A percentile compares a stretch with the other conserved stretches of the same genome.
Evolutionary conservation across 2,888 invertebrate genomes (phyloP).

Genomic region (Panorpa germanica): DNA sequence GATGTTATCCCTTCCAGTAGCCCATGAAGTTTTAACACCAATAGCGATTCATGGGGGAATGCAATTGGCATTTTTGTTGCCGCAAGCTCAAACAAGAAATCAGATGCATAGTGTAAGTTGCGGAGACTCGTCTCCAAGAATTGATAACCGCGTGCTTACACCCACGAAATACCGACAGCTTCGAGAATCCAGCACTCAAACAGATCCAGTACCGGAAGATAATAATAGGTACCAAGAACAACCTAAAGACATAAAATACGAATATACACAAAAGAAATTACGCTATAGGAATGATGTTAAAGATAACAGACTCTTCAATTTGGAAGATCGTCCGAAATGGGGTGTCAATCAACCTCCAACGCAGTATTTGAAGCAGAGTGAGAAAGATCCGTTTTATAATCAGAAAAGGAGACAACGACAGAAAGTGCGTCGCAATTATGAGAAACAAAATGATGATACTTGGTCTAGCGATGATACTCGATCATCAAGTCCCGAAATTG

Average conservation of each 20-base stretch:
- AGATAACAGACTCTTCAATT: no score
- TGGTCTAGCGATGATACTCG: no score
- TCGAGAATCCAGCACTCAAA: constrained; percentile 9
- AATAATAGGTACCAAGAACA: constrained; percentile 19
- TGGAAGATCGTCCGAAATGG: constrained; percentile 54
- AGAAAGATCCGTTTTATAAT: constrained; percentile 70
- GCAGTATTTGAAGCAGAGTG: constrained; percentile 75
- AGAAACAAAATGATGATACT: no score
- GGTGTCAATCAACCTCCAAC: constrained; percentile 58
- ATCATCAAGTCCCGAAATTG: no score
- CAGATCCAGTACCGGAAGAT: constrained; percentile 21
- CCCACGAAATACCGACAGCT: constrained; percentile 30
- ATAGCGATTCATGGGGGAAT: constrained; percentile 27
- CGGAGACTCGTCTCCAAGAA: constrained; percentile 10
- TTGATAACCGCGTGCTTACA: constrained; percentile 28
- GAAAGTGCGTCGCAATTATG: constrained; percentile 39
- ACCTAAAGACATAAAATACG: no score
- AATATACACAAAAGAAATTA: no score
- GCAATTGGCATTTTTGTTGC: constrained; percentile 39
- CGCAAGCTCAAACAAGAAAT: no score
- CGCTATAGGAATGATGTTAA: no score
- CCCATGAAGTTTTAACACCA: constrained; percentile 22
- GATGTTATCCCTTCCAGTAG: constrained; percentile 26
- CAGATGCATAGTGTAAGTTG: no score
- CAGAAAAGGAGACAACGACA: constrained; percentile 47